Evolutionary conservation across 2,113 vertebrate species (phyloP).

Genomic region (Mionectes macconnelli): DNA sequence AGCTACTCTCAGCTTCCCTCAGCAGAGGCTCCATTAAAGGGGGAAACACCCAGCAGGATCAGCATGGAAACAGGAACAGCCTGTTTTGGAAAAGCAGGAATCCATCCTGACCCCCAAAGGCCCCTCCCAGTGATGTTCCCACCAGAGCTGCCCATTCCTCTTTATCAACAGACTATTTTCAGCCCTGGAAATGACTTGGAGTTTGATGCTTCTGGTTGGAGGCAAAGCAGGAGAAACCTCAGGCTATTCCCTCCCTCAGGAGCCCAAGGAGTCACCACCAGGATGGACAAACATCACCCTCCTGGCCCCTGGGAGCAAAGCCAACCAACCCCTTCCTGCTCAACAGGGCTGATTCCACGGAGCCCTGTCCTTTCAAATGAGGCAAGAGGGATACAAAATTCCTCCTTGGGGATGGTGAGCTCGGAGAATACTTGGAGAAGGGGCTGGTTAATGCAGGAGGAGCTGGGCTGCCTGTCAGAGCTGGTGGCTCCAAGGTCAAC

Average conservation of each 20-base stretch:
- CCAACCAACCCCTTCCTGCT: not conserved
- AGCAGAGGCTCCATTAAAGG: not conserved
- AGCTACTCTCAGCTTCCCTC: not conserved
- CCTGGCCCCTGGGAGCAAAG: not conserved
- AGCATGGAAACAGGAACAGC: not conserved
- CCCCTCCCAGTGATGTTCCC: not conserved
- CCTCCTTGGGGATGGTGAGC: not conserved
- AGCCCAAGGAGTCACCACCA: not conserved
- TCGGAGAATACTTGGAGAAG: not conserved
- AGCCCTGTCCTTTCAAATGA: not conserved
- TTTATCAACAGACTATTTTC: not conserved
- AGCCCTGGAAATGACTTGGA: not conserved
- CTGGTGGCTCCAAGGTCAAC: constrained; percentile 47
- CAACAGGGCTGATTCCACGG: no score
- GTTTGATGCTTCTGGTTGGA: not conserved
- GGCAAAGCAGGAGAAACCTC: not conserved
- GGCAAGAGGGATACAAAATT: not conserved
- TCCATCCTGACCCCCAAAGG: not conserved
- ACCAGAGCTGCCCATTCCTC: not conserved
- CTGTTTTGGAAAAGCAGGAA: not conserved
- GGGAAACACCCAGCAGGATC: not conserved
- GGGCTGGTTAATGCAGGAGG: not conserved
- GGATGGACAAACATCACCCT: not conserved
- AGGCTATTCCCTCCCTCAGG: not conserved
- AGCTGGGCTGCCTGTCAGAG: not conserved